Percentiles rank a stretch among this genome's conserved stretches.
phyloP scores from a whole-genome alignment of 30 jellyfish, hydroid and myxozoan species.

The Aurelia sp. region DNA sequence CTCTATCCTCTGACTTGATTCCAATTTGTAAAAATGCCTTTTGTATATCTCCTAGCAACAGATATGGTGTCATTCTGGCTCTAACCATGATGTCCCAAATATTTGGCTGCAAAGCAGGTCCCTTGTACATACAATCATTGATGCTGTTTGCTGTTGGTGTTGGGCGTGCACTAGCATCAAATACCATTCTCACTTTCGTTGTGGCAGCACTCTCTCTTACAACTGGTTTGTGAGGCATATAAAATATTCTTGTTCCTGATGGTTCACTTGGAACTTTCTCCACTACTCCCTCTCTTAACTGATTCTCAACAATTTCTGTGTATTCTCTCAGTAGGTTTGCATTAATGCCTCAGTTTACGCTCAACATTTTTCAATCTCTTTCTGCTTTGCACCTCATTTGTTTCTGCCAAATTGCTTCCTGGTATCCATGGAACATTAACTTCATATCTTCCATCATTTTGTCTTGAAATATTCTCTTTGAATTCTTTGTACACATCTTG shows the following conservation, averaged over 20 bases:
- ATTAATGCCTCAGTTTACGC: slow-evolving; percentile 28
- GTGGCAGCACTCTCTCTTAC: no score
- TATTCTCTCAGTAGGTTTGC: slow-evolving; percentile 45
- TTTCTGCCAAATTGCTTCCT: slow-evolving; percentile 63
- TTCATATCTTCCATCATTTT: slow-evolving; percentile 67
- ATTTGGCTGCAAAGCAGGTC: no score
- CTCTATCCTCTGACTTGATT: no score
- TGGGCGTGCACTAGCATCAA: no score
- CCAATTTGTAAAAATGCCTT: no score
- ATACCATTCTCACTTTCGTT: no score
- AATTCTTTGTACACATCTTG: neutral
- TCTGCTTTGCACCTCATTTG: slow-evolving; percentile 67
- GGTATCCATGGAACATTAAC: slow-evolving; percentile 72
- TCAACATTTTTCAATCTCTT: slow-evolving; percentile 49
- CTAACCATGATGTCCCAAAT: no score
- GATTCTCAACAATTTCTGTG: slow-evolving; percentile 47
- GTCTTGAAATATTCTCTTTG: slow-evolving; percentile 18
- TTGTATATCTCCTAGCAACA: neutral
- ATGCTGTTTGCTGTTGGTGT: no score
- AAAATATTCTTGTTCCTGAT: no score
- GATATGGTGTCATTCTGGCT: no score
- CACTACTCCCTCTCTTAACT: slow-evolving; percentile 6
- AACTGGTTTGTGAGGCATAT: no score
- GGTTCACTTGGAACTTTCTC: neutral
- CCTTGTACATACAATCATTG: no score